These are phyloP conservation scores for Megalops atlanticus DNA, from an alignment of 2,113 vertebrate genomes.

Conservation along the genomic window DNA sequence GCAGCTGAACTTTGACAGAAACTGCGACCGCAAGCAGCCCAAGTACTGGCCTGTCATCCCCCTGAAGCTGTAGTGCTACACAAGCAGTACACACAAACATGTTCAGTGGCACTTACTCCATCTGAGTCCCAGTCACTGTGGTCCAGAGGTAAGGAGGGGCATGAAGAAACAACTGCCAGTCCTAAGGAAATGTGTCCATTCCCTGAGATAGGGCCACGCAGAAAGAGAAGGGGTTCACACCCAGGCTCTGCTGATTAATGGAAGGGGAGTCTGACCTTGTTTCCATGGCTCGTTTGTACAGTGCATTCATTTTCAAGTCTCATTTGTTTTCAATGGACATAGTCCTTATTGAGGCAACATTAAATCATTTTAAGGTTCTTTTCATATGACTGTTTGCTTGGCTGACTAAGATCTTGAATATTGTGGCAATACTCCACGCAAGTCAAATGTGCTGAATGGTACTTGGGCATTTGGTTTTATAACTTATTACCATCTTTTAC, in stretches of 20 bases:
- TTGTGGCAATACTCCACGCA: background rate
- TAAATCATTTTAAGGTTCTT: no score
- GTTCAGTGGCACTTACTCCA: no score
- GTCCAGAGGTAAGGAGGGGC: no score
- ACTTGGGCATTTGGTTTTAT: background rate
- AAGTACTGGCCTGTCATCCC: constrained; percentile 97
- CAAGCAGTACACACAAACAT: no score
- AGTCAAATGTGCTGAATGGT: background rate
- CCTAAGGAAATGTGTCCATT: no score
- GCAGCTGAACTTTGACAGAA: constrained; percentile 88
- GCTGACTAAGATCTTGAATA: background rate
- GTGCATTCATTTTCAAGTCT: background rate
- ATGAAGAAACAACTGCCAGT: no score
- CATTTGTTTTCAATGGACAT: background rate
- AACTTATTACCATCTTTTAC: background rate
- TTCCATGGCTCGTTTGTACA: background rate
- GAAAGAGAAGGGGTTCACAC: background rate
- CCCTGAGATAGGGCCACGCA: background rate
- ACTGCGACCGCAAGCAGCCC: constrained; percentile 87
- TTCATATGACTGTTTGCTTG: background rate
- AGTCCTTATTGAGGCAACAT: background rate
- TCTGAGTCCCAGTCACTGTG: no score
- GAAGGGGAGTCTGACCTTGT: background rate
- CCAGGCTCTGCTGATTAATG: background rate
- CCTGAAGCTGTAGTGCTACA: constrained; percentile 74